Conservation (phyloP, 2,888 invertebrate species). For the Silvanus unidentatus region DNA sequence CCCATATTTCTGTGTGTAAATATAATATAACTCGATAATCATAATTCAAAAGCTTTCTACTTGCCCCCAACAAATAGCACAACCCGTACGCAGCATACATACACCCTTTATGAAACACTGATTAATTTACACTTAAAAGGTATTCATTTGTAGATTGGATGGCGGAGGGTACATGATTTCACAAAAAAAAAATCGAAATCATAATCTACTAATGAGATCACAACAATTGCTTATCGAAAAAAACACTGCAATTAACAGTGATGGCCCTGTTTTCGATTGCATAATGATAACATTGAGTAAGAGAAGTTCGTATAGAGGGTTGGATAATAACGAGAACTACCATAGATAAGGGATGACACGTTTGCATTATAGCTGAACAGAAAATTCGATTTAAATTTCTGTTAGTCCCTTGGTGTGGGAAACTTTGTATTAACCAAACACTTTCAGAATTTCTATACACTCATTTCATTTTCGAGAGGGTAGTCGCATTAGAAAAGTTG, state of each 20-base stretch:
- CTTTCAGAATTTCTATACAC: slow-evolving; percentile 21
- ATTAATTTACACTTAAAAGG: too few species aligned
- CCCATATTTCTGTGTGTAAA: too few species aligned
- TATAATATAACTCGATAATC: background rate
- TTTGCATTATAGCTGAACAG: slow-evolving; percentile 27
- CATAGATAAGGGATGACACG: slow-evolving; percentile 37
- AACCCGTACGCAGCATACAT: background rate
- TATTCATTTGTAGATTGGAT: too few species aligned
- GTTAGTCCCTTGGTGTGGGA: slow-evolving; percentile 10
- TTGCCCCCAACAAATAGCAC: background rate
- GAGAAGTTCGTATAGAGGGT: background rate
- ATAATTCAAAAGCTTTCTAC: background rate
- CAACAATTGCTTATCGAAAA: slow-evolving; percentile 25
- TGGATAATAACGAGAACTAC: slow-evolving; percentile 27
- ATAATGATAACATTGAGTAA: slow-evolving; percentile 1
- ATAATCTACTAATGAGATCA: slow-evolving; percentile 12
- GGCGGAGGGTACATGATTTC: too few species aligned
- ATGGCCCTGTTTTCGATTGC: slow-evolving; percentile 4
- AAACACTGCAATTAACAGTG: slow-evolving; percentile 31
- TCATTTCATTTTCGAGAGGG: slow-evolving; percentile 1
- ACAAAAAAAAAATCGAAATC: slow-evolving; percentile 4
- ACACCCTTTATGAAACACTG: too few species aligned
- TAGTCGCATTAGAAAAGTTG: too few species aligned
- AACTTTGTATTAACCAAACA: slow-evolving; percentile 21
- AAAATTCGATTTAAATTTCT: slow-evolving; percentile 36